phyloP scores from a whole-genome alignment of 2,888 invertebrate genomes.

The Abrostola tripartita region DNA sequence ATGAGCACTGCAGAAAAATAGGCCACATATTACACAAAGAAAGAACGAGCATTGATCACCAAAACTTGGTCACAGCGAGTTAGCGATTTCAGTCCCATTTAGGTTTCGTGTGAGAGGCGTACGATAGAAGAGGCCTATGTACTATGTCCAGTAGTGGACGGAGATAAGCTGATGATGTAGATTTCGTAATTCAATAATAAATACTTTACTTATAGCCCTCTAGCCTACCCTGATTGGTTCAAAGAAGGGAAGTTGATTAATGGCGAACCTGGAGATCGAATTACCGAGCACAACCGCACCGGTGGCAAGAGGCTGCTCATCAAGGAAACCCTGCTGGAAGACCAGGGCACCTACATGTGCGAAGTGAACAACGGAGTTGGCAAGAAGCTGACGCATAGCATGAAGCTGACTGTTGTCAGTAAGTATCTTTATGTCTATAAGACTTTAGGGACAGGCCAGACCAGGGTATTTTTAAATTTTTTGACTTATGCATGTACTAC shows the following conservation, averaged over 20 bases:
- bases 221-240: constrained; percentile 76
- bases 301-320: constrained; percentile 77
- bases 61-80: no score
- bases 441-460: no score
- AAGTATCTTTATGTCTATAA: constrained; percentile 58
- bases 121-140: no score
- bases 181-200: no score
- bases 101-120: no score
- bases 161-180: no score
- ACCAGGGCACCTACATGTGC: constrained; percentile 76
- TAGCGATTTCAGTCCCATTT: no score
- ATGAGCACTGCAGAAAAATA: no score
- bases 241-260: constrained; percentile 72
- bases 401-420: constrained; percentile 76
- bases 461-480: background rate
- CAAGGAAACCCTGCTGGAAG: constrained; percentile 69
- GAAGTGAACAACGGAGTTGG: constrained; percentile 73
- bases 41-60: no score
- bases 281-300: constrained; percentile 78
- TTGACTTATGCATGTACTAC: background rate
- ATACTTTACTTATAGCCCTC: constrained; percentile 65
- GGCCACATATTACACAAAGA: no score
- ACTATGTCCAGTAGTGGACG: no score
- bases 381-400: constrained; percentile 66
- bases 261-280: constrained; percentile 59